These are phyloP conservation scores for Xenotilapia caudafasciata DNA, from an alignment of 2,113 vertebrate genomes.

Conservation along the genomic window DNA sequence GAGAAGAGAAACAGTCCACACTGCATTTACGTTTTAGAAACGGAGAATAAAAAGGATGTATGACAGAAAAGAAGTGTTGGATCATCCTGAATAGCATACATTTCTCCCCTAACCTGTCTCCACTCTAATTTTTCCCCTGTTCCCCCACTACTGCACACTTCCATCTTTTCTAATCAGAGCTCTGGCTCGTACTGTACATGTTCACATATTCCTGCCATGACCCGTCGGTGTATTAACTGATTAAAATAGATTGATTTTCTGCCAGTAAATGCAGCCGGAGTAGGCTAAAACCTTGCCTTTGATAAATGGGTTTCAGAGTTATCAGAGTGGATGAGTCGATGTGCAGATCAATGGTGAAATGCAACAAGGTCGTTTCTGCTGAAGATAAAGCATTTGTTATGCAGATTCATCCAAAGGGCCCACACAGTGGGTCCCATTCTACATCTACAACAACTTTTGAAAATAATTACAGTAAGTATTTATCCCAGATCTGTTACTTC, in stretches of 20 bases:
- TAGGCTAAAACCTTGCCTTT: conserved; percentile 29
- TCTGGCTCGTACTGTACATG: conserved; percentile 27
- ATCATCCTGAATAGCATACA: not conserved
- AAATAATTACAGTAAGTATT: not conserved
- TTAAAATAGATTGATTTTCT: conserved; percentile 65
- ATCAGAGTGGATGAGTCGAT: conserved; percentile 50
- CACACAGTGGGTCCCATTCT: not conserved
- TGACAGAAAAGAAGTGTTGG: not conserved
- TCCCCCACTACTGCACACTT: not conserved
- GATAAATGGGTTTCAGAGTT: conserved; percentile 62
- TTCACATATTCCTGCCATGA: conserved; percentile 38
- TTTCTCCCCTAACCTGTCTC: not conserved
- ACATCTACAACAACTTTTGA: not conserved
- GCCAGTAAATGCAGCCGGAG: conserved; percentile 29
- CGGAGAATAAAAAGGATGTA: not conserved
- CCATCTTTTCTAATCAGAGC: conserved; percentile 40
- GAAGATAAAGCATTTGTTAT: conserved; percentile 40
- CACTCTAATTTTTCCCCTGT: not conserved
- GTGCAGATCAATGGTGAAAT: conserved; percentile 56
- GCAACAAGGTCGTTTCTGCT: conserved; percentile 47
- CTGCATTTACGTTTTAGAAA: not conserved
- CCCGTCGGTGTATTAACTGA: conserved; percentile 51
- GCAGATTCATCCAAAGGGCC: conserved; percentile 14
- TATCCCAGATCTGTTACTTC: not conserved
- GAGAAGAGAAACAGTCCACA: not conserved